Conservation (phyloP, 2,888 invertebrate genomes). For the Cantharis lateralis region DNA sequence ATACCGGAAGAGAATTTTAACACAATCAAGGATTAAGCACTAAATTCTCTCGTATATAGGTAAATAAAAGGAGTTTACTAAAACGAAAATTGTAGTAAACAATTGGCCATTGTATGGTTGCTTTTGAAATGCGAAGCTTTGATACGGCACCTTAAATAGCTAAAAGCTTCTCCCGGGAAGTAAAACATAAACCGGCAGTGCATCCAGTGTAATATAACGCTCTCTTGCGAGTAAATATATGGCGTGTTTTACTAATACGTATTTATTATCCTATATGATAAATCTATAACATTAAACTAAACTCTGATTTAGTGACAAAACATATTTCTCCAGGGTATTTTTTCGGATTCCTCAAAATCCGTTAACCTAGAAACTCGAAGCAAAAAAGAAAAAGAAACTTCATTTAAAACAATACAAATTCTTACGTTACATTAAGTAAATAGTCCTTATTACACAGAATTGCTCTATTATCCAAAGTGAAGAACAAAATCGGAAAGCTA, state of each 20-base stretch:
- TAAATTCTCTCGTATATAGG: not conserved
- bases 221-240: conserved; percentile 9
- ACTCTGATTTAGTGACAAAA: conserved; percentile 5
- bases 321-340: not conserved
- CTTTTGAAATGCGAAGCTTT: not conserved
- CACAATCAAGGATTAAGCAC: conserved; percentile 9
- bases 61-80: conserved; percentile 12
- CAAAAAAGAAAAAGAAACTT: not conserved
- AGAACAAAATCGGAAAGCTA: not conserved
- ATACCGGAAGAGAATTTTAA: conserved; percentile 31
- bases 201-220: conserved; percentile 6
- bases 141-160: conserved; percentile 9
- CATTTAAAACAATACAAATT: not conserved
- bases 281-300: not conserved
- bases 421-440: not conserved
- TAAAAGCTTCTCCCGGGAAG: not conserved
- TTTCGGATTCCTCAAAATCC: not conserved
- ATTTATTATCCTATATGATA: conserved; percentile 12
- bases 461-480: not conserved
- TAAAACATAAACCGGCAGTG: conserved; percentile 7
- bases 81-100: conserved; percentile 9
- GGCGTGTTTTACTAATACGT: conserved; percentile 5
- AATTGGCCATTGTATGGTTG: conserved; percentile 3
- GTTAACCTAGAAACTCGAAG: not conserved
- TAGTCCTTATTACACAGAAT: not conserved